Base-by-base conservation (phyloP, 2,888 invertebrate species). In the Drosophila barbarae region DNA sequence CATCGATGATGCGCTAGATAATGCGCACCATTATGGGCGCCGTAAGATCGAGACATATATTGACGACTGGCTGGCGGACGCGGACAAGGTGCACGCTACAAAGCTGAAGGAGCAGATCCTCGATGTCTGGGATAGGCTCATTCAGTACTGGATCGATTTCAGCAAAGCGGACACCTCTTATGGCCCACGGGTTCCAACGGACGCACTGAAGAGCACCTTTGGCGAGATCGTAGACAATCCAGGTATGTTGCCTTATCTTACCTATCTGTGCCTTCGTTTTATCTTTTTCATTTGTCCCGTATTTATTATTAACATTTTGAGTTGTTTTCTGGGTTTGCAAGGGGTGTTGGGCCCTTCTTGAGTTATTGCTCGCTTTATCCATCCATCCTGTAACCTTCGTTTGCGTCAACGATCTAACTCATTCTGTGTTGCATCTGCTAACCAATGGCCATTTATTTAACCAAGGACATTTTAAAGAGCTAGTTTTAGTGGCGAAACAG, bases 91-190 rank as follows among this genome's bases (percentile, higher is more conserved):
- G 28, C 96, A 96, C 89, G 94, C 95, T 38, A 93, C 93, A 30
- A 94, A 94, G 66, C 91, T 98, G 38, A 98, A 98, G 87, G 93
- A 93, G 69, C 97, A 98, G 89, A 94, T 97, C 2, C 90, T 98
- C 38, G 96, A 97, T 88, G 91, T 98, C 18, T 98, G 97, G 96
- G 98, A 98, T 90, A 91, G 96, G 65, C 92, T 98, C 44, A 98
- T 98, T 90, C 96, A 97, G 89, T 94, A 95, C 65, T 97, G 96
- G 96, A 94, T 96, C 90, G 94, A 95, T 85, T 93, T 94, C 0
- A 92, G 92, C 73, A 89, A 90, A 57, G 87, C 88, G 12, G 91
- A 91, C 65, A 80, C 90, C 8, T 80, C 90, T 9, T 87, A 90
- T 71, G 96, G 95, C 0, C 95, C 96, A 0, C 92, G 93, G 60